These are phyloP conservation scores for Spheniscus mendiculus DNA, from an alignment of 2,113 vertebrate genomes.

Conservation along the genomic window DNA sequence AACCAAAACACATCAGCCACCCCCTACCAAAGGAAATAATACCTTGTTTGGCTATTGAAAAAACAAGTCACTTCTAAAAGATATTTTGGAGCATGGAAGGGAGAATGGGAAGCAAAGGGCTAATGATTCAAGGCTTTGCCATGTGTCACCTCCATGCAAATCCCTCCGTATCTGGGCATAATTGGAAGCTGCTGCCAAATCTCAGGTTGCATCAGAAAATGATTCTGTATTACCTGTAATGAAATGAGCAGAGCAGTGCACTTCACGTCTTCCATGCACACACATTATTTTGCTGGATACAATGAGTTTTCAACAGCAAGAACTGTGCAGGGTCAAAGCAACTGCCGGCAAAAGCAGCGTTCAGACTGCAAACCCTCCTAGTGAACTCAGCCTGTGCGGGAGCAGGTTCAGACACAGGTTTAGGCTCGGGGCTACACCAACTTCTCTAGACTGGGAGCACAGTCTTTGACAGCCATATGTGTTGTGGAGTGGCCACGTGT, in stretches of 20 bases:
- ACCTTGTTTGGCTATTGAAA: neutral
- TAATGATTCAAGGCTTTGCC: neutral
- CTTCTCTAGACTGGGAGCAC: neutral
- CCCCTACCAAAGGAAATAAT: neutral
- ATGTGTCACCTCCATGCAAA: neutral
- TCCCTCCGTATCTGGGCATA: rapidly evolving
- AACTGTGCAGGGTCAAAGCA: neutral
- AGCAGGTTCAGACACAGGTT: neutral
- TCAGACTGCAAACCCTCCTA: neutral
- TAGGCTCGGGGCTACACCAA: neutral
- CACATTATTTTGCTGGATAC: neutral
- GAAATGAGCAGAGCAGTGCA: rapidly evolving
- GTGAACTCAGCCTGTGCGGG: neutral
- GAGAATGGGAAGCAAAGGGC: neutral
- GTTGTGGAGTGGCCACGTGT: neutral
- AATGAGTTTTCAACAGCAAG: neutral
- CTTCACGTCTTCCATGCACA: neutral
- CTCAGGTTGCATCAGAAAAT: neutral
- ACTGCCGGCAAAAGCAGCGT: rapidly evolving
- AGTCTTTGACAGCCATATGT: rapidly evolving
- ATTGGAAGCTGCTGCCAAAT: neutral
- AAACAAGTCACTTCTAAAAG: neutral
- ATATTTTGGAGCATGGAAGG: neutral
- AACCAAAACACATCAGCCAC: neutral
- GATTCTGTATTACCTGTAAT: rapidly evolving